These are phyloP conservation scores for Pygoscelis adeliae DNA, from an alignment of 2,113 vertebrate species.

Conservation along the genomic window DNA sequence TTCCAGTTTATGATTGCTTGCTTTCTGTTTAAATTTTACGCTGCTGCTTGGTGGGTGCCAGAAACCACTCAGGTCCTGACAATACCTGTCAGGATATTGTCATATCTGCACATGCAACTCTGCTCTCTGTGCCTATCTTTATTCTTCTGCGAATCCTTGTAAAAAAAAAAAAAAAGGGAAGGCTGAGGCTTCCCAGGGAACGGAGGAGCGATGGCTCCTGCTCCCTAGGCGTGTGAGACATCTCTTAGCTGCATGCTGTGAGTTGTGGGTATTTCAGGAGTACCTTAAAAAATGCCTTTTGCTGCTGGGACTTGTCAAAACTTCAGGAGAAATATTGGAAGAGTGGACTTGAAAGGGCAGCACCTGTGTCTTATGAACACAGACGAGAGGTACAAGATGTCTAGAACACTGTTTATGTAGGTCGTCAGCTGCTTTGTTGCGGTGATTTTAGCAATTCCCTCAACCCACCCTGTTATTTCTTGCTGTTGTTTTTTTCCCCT, in stretches of 20 bases:
- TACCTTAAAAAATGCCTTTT: neutral
- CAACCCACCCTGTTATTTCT: neutral
- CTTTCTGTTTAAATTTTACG: neutral
- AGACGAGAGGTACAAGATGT: neutral
- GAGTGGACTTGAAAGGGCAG: neutral
- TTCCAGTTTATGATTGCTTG: neutral
- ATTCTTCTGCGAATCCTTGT: neutral
- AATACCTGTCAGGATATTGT: neutral
- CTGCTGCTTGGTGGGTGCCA: neutral
- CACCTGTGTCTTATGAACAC: rapidly evolving
- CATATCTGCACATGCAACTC: neutral
- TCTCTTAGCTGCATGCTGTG: rapidly evolving
- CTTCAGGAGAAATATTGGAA: neutral
- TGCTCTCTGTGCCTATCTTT: neutral
- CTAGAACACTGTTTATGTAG: rapidly evolving
- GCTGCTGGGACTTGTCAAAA: neutral
- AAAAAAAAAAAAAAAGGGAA: neutral
- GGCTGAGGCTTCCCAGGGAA: neutral
- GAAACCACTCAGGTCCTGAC: neutral
- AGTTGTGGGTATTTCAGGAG: neutral
- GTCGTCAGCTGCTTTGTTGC: neutral
- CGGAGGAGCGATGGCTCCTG: neutral
- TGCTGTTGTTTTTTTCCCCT: rapidly evolving
- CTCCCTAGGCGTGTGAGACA: neutral
- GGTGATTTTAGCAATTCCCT: neutral